Base-by-base conservation (phyloP, 2,113 vertebrate species). In the Myiopsitta monachus region DNA sequence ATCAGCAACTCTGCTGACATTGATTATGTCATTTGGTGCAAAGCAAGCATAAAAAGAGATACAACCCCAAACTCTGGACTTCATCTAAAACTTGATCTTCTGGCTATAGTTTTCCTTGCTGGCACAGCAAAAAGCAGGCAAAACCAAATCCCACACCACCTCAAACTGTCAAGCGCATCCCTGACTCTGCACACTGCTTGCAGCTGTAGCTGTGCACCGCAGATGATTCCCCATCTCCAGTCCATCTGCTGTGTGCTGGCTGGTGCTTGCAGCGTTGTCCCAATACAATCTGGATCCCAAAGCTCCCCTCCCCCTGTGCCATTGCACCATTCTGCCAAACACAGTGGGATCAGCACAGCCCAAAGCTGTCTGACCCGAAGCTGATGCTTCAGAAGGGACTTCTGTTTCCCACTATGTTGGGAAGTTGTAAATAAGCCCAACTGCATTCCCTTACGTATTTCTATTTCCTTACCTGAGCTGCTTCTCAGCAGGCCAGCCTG, bases 21-120 rank as follows among this genome's bases (percentile, higher is more conserved):
- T 54, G 85, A 4, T 80, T 8, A 14, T 92, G 90, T 62, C 83
- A 57, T 7, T 30, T 38, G 52, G 27, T 96, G 96, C 95, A 70
- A n/a, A 74, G 91, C 96, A 63, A 88, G 95, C 95, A 93, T 63
- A 83, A 92, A 89, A 67, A 39, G 51, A 88, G 33, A 88, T 55
- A 70, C 88, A 52, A 49, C 59, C 68, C 76, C 94, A 81, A 92
- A 83, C 80, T 90, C 80, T 38, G 12, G 75, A 64, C 76, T 93
- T 44, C 83, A 8, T 67, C 83, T 75, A 49, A 59, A 87, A 88
- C 86, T 87, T 19, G 80, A 83, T 94, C 91, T 85, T 12, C 46
- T 54, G 79, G 51, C 81, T 46, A 10, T 62, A 83, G 66, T 55
- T 86, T 67, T 54, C 38, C 41, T 54, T 90, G 83, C 96, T 94